phyloP scores from a whole-genome alignment of 2,113 vertebrate genomes.

The Alligator sinensis region DNA sequence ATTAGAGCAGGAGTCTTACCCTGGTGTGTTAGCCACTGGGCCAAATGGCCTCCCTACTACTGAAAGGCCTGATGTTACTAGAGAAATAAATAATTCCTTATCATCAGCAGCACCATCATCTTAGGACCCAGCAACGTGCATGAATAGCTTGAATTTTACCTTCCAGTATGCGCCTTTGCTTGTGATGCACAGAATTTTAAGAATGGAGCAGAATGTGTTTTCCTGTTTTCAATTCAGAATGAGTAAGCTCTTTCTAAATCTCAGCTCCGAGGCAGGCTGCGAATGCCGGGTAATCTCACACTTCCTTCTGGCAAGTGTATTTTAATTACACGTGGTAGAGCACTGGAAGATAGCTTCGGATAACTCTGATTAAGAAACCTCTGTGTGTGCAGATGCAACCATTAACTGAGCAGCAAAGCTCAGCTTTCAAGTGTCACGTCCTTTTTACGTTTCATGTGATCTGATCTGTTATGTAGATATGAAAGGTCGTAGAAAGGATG shows the following conservation, averaged over 20 bases:
- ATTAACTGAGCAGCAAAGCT: neutral
- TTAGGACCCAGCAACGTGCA: neutral
- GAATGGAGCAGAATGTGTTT: conserved; percentile 39
- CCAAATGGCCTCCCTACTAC: too few relatives aligned
- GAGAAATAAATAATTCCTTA: neutral
- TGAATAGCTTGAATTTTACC: conserved; percentile 3
- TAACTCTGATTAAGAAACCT: conserved; percentile 52
- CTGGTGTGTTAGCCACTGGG: too few relatives aligned
- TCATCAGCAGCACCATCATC: neutral
- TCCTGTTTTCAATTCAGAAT: conserved; percentile 41
- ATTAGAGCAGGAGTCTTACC: too few relatives aligned
- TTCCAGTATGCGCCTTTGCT: neutral
- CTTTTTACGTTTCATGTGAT: neutral
- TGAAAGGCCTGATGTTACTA: too few relatives aligned
- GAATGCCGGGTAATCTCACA: conserved; percentile 50
- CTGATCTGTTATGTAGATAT: neutral
- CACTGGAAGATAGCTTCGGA: conserved; percentile 43
- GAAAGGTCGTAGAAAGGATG: neutral
- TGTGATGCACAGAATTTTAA: conserved; percentile 26
- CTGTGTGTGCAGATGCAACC: neutral
- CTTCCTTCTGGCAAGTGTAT: conserved; percentile 62
- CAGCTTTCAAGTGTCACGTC: neutral
- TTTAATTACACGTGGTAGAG: conserved; percentile 68
- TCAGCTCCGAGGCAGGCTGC: conserved; percentile 54
- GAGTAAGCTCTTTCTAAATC: conserved; percentile 45